phyloP scores from a whole-genome alignment of 2,113 vertebrate genomes.

The Mus pahari region DNA sequence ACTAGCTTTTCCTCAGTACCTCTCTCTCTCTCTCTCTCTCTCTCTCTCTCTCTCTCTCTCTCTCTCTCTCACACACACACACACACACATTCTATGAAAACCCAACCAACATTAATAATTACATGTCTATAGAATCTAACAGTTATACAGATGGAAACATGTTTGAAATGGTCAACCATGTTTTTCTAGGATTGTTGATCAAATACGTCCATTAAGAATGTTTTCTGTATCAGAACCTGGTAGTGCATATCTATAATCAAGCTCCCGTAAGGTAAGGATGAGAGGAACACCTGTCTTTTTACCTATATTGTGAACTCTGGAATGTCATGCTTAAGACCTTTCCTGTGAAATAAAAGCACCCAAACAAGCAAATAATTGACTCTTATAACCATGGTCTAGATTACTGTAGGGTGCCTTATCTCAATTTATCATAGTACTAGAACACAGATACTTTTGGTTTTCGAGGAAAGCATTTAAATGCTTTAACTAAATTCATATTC shows the following conservation, averaged over 20 bases:
- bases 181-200: background rate
- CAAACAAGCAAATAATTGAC: background rate
- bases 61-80: background rate
- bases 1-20: background rate
- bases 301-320: background rate
- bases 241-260: background rate
- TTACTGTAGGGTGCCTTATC: background rate
- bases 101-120: background rate
- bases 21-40: background rate
- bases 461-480: constrained; percentile 42
- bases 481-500: constrained; percentile 23
- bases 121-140: background rate
- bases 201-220: background rate
- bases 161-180: background rate
- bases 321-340: background rate
- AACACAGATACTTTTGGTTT: background rate
- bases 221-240: too few species aligned
- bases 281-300: background rate
- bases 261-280: background rate
- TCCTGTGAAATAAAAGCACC: background rate
- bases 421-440: background rate
- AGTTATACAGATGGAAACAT: background rate
- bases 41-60: background rate
- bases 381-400: background rate
- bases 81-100: background rate